A percentile compares a stretch with the other conserved stretches of the same genome.
These are phyloP conservation scores for Cetoscarus ocellatus DNA, from an alignment of 2,797 vertebrate species.

Conservation along the genomic window DNA sequence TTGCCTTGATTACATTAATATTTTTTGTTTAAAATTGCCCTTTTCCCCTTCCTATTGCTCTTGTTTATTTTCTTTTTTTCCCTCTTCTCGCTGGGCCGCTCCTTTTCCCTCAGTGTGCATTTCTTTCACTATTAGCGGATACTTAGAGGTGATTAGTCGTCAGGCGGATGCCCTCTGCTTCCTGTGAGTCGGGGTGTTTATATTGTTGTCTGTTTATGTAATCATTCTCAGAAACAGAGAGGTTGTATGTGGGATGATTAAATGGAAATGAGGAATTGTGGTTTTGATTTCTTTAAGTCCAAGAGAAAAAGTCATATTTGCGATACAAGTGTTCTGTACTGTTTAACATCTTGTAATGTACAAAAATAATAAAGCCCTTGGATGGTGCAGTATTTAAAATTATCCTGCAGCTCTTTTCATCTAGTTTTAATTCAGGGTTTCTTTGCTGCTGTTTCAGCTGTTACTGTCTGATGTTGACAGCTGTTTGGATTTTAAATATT, in stretches of 20 bases:
- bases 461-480: background rate
- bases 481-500: conserved; percentile 3
- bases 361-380: too few relatives aligned
- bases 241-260: conserved; percentile 7
- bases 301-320: too few relatives aligned
- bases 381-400: too few relatives aligned
- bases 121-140: conserved; percentile 81
- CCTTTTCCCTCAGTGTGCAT: conserved; percentile 53
- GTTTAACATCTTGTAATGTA: background rate
- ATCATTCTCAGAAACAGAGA: conserved; percentile 34
- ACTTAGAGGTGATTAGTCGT: conserved; percentile 84
- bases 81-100: conserved; percentile 43
- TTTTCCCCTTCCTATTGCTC: conserved; percentile 84
- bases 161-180: conserved; percentile 79
- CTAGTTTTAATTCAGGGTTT: background rate
- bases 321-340: too few relatives aligned
- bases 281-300: too few relatives aligned
- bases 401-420: too few relatives aligned
- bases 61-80: conserved; percentile 80
- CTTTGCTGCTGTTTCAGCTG: conserved; percentile 15
- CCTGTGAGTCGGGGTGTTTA: conserved; percentile 64
- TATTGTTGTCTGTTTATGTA: conserved; percentile 37
- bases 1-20: conserved; percentile 86
- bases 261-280: background rate
- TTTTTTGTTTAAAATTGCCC: conserved; percentile 83